A percentile compares a stretch with the other conserved stretches of the same genome.
Evolutionary conservation across 2,113 vertebrate species (phyloP).

Genomic region (Rhabdornis inornatus): DNA sequence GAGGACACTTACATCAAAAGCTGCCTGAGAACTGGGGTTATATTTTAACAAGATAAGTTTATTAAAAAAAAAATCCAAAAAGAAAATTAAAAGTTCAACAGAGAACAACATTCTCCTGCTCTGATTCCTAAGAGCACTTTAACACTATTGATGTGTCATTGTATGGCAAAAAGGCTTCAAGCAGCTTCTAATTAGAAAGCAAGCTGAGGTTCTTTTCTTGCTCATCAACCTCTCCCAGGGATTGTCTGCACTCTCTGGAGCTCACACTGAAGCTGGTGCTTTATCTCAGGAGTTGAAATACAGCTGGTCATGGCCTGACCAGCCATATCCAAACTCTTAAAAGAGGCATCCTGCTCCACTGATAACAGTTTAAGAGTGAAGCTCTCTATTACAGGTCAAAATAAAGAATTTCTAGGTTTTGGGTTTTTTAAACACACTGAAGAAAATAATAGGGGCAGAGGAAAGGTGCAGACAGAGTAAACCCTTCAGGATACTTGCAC

Average conservation of each 20-base stretch:
- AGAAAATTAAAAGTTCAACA: not conserved
- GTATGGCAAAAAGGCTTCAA: not conserved
- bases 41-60: not conserved
- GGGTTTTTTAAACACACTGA: not conserved
- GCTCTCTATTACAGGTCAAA: not conserved
- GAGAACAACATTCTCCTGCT: not conserved
- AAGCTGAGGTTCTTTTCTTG: not conserved
- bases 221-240: not conserved
- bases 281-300: not conserved
- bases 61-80: not conserved
- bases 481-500: not conserved
- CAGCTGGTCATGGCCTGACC: not conserved
- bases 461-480: not conserved
- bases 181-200: not conserved
- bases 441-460: not conserved
- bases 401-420: not conserved
- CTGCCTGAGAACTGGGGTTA: not conserved
- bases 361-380: not conserved
- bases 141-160: accelerated
- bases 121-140: not conserved
- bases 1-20: not conserved
- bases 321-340: not conserved
- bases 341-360: not conserved
- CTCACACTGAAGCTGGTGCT: not conserved
- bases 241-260: not conserved